Evolutionary conservation across 2,113 vertebrate genomes (phyloP), one percentile per base, ranked within the genome.

Genomic region (Lampris megalopsis): DNA sequence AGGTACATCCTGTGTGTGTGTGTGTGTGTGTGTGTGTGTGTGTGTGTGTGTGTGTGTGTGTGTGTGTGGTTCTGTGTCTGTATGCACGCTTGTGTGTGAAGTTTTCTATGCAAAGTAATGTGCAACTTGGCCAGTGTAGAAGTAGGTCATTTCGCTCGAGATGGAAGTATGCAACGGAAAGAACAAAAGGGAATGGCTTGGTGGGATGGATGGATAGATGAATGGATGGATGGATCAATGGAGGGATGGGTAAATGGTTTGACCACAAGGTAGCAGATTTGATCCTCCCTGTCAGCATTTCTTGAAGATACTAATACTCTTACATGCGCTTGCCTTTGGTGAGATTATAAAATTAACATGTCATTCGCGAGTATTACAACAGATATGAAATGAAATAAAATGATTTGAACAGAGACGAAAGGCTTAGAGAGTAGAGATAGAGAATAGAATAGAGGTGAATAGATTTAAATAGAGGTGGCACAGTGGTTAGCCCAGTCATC

Each of bases 231-330:
- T 82, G 64, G 78, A 77, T 63, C 66, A 82, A 80, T 62, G 69
- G 48, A 63, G 37, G 43, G 43, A 48, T 59, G 68, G 70, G 2
- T 6, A 5, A 6, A 6, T 45, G 43, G 43, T 45, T 6, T 4
- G 43, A 45, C 4, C 43, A 45, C 4, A 45, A 45, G 57, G 85
- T 85, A 85, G 91, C 79, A 87, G 85, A 86, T 91, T 75, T 3
- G 58, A 61, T 88, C 82, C 68, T 68, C 77, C 67, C 82, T 81
- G 77, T 87, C 88, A 85, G 43, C 36, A 62, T 75, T 86, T 83
- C 91, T 82, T 90, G 68, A 71, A 64, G 57, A 80, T 68, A 75
- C 81, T 77, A 77, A 88, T 81, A 56, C 77, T 65, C 77, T 82
- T 84, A 84, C 57, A 54, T 64, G 35, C 35, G 62, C 65, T 63